phyloP scores from a whole-genome alignment of 2,888 invertebrate genomes.

The Dastarcus helophoroides region DNA sequence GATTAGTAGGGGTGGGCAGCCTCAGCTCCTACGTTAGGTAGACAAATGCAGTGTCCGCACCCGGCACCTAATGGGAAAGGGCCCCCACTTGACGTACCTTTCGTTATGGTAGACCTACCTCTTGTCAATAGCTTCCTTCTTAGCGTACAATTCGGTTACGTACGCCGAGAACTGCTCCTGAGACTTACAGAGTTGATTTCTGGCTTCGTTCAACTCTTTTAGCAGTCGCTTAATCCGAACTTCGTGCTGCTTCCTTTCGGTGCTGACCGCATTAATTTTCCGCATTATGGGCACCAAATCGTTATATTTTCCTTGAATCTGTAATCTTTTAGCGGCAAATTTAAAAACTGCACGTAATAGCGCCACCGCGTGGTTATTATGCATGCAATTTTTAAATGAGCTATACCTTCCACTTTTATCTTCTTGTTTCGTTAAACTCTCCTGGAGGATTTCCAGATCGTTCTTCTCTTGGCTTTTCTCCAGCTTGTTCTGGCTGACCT shows the following conservation, averaged over 20 bases:
- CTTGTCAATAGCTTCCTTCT: constrained; percentile 29
- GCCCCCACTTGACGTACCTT: too few species aligned
- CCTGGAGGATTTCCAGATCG: constrained; percentile 12
- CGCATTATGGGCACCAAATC: constrained; percentile 29
- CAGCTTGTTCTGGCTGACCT: constrained; percentile 5
- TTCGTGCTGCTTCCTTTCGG: constrained; percentile 28
- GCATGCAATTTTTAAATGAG: too few species aligned
- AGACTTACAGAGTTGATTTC: constrained; percentile 22
- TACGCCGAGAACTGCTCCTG: constrained; percentile 25
- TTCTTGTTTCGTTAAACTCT: too few species aligned
- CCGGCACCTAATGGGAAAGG: too few species aligned
- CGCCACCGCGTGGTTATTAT: too few species aligned
- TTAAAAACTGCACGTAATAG: too few species aligned
- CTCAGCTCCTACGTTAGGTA: too few species aligned
- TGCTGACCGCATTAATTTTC: constrained; percentile 29
- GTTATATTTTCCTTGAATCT: constrained; percentile 36
- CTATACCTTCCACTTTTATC: too few species aligned
- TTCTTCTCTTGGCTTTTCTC: constrained; percentile 9
- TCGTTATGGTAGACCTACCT: too few species aligned
- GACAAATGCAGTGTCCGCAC: too few species aligned
- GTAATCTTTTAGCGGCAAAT: constrained; percentile 26
- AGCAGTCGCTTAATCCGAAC: constrained; percentile 27
- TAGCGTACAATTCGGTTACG: constrained; percentile 24
- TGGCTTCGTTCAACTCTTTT: constrained; percentile 26
- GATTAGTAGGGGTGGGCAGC: too few species aligned